phyloP scores from a whole-genome alignment of 2,888 invertebrate species.

The Hylaea fasciaria region DNA sequence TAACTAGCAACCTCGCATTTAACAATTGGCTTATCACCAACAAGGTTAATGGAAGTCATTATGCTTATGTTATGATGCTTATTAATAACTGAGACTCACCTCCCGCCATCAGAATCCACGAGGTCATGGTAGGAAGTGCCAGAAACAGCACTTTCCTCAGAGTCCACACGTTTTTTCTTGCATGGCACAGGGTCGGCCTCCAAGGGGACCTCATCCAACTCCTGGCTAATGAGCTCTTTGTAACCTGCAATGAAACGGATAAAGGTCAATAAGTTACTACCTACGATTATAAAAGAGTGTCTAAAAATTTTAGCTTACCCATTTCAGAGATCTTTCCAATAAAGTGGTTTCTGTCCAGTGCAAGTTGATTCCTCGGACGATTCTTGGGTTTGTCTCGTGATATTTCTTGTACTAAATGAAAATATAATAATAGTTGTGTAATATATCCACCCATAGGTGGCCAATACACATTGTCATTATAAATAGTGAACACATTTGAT shows the following conservation, averaged over 20 bases:
- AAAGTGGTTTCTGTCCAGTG: constrained; percentile 64
- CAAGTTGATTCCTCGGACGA: constrained; percentile 58
- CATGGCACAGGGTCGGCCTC: constrained; percentile 48
- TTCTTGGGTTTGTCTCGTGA: constrained; percentile 68
- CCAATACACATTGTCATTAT: too few relatives aligned
- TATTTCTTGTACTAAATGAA: constrained; percentile 70
- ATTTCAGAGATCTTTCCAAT: constrained; percentile 66
- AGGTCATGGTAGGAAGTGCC: constrained; percentile 54
- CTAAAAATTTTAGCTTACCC: constrained; percentile 54
- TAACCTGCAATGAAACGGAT: constrained; percentile 56
- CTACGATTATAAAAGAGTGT: too few relatives aligned
- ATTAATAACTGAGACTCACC: constrained; percentile 46
- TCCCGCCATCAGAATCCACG: constrained; percentile 56
- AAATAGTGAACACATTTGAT: too few relatives aligned
- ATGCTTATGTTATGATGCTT: too few relatives aligned
- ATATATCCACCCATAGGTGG: neutral
- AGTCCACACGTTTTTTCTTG: constrained; percentile 66
- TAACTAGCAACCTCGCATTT: too few relatives aligned
- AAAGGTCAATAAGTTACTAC: neutral
- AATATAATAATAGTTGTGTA: neutral
- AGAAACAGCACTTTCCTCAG: constrained; percentile 55
- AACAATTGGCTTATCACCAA: too few relatives aligned
- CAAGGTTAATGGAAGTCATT: too few relatives aligned
- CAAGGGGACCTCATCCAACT: constrained; percentile 42
- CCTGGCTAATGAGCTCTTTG: constrained; percentile 60